Evolutionary conservation across 53 echinoderm and acorn worm genomes (phyloP).

Genomic region (Holothuria leucospilota): DNA sequence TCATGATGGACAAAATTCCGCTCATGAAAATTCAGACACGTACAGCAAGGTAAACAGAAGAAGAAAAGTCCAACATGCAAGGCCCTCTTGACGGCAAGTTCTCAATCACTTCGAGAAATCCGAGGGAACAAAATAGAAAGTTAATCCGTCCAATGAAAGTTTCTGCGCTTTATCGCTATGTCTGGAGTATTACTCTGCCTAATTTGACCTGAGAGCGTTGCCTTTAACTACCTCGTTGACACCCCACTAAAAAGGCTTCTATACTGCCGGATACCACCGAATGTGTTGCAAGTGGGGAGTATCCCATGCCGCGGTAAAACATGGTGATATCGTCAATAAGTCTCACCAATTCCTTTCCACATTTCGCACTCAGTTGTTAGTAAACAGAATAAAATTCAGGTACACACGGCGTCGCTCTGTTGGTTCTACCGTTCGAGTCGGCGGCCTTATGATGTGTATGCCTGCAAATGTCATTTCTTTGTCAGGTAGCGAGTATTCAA

Average conservation of each 20-base stretch:
- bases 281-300: constrained; percentile 23
- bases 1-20: not conserved
- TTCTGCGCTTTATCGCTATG: not conserved
- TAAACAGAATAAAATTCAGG: constrained; percentile 38
- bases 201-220: not conserved
- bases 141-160: too few relatives aligned
- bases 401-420: constrained; percentile 37
- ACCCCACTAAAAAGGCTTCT: not conserved
- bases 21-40: too few relatives aligned
- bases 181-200: constrained; percentile 14
- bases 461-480: constrained; percentile 34
- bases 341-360: not conserved
- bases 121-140: too few relatives aligned
- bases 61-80: too few relatives aligned
- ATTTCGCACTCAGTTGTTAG: constrained; percentile 21
- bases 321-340: constrained; percentile 11
- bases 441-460: not conserved
- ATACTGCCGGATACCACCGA: not conserved
- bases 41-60: too few relatives aligned
- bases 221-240: constrained; percentile 5
- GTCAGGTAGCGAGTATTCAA: constrained; percentile 23
- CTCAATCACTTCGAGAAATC: too few relatives aligned
- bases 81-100: too few relatives aligned
- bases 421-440: constrained; percentile 9
- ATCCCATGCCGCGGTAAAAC: constrained; percentile 8